phyloP scores from a whole-genome alignment of 2,797 vertebrate genomes.

The Eurystomus glaucurus region DNA sequence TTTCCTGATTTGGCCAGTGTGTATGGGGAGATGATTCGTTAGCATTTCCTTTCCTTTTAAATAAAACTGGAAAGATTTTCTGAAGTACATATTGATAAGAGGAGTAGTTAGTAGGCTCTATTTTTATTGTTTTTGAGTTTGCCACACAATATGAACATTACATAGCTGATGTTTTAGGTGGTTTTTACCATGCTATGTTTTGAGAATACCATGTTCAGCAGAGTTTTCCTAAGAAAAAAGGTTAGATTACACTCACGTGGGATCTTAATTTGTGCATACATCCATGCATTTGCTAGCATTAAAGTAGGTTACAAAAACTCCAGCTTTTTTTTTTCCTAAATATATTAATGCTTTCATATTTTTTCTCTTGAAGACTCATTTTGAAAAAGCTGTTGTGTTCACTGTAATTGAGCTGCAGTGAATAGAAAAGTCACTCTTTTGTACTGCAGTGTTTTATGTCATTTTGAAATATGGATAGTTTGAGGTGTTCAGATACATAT shows the following conservation, averaged over 20 bases:
- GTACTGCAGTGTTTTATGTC: slow-evolving; percentile 52
- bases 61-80: slow-evolving; percentile 50
- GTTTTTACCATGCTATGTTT: background rate
- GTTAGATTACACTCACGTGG: background rate
- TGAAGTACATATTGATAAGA: slow-evolving; percentile 14
- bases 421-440: slow-evolving; percentile 53
- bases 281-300: background rate
- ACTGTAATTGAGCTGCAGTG: slow-evolving; percentile 61
- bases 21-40: background rate
- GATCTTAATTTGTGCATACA: background rate
- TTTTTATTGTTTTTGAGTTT: slow-evolving; percentile 18
- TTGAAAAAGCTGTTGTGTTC: slow-evolving; percentile 59
- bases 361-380: slow-evolving; percentile 37
- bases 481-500: slow-evolving; percentile 61
- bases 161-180: background rate
- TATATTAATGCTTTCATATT: slow-evolving; percentile 23
- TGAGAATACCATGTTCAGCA: background rate
- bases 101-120: background rate
- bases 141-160: background rate
- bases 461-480: slow-evolving; percentile 63
- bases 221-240: background rate
- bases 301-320: slow-evolving; percentile 15
- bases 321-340: background rate
- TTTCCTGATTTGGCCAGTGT: background rate
- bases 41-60: slow-evolving; percentile 26